Evolutionary conservation across 2,113 vertebrate genomes (phyloP), one percentile per base, ranked within the genome.

Genomic region (Steatornis caripensis): DNA sequence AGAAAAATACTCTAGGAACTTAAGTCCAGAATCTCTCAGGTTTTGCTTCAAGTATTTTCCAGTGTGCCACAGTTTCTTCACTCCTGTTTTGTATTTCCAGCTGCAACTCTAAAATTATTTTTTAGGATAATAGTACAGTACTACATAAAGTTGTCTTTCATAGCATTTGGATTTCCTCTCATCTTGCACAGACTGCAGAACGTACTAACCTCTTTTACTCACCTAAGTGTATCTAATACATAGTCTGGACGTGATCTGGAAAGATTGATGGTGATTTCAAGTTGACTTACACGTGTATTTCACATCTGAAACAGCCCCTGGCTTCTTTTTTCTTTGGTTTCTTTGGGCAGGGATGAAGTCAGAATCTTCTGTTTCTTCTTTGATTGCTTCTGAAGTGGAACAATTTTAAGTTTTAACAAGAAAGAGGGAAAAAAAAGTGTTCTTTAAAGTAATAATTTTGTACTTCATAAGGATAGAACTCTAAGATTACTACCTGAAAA

Each of bases 371-470:
- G 24, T 71, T 93, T 92, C 66, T 90, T 80, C 83, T 92, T 82
- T 72, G 78, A 74, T 55, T 90, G 43, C 51, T 68, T 92, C 93
- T 84, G 57, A 95, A 89, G 43, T 72, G 15, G 21, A 95, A 90
- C 36, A 76, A 90, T 79, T 95, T 89, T 51, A 84, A 93, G 41
- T 82, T 95, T 90, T 79, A 91, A 95, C 76, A 93, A 64, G 54
- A 83, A 90, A 39, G 37, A 49, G 21, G 8, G 8, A 10, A 12
- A 55, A 37, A 71, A 34, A 69, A 30, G 48, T 34, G 43, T 54
- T 71, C 69, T 92, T 95, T 89, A 78, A 95, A 86, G 58, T 43
- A 96, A 79, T 71, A 95, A 92, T 92, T 95, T 66, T 66, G 46
- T 78, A 95, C 76, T 95, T 97, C 64, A 55, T 74, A 89, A 62